Evolutionary conservation across 2,888 invertebrate species (phyloP).

Genomic region (Macrosiphum euphorbiae): DNA sequence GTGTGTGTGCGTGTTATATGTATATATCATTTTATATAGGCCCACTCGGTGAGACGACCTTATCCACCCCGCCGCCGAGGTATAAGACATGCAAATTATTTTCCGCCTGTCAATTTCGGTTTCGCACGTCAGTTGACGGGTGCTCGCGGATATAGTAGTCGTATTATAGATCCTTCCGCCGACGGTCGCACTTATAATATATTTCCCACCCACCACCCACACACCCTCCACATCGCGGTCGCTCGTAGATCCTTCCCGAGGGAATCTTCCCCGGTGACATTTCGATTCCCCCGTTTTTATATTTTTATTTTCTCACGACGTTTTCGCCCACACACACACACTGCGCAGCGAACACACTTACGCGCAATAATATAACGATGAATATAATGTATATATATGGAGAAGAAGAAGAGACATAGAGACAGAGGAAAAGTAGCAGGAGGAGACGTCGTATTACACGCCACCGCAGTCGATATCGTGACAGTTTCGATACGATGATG

Average conservation of each 20-base stretch:
- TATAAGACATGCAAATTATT: conserved; percentile 60
- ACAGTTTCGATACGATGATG: neutral
- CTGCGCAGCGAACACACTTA: neutral
- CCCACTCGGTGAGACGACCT: neutral
- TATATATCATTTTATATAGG: neutral
- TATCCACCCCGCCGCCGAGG: neutral
- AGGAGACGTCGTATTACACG: neutral
- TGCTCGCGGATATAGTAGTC: neutral
- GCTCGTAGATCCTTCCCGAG: neutral
- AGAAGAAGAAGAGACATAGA: too few species aligned
- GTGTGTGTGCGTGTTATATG: neutral
- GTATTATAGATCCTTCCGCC: conserved; percentile 5
- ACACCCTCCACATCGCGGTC: neutral
- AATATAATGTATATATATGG: neutral
- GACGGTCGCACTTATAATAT: neutral
- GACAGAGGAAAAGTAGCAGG: neutral
- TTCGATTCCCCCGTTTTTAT: conserved; percentile 49
- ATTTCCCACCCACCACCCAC: neutral
- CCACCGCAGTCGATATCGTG: neutral
- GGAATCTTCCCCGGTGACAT: conserved; percentile 42
- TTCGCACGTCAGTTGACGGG: conserved; percentile 48
- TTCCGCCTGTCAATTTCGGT: conserved; percentile 60
- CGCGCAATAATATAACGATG: neutral
- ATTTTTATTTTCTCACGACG: conserved; percentile 9
- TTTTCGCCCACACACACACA: neutral